A percentile compares a stretch with the other conserved stretches of the same genome.
These are phyloP conservation scores for Mylabris sibirica DNA, from an alignment of 2,888 invertebrate genomes.

Conservation along the genomic window DNA sequence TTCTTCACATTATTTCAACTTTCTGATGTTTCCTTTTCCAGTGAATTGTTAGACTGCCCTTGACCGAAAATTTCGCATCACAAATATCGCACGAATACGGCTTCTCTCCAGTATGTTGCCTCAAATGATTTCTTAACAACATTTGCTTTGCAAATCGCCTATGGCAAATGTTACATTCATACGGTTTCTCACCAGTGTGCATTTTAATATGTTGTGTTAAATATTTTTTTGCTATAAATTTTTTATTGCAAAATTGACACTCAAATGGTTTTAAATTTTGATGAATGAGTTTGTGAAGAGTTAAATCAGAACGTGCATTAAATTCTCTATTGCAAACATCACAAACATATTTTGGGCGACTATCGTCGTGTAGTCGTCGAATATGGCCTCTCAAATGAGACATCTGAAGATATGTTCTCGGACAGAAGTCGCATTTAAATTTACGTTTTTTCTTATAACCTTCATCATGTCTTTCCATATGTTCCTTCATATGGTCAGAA, in stretches of 20 bases:
- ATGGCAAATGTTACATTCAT: slow-evolving; percentile 32
- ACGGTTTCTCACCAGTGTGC: slow-evolving; percentile 47
- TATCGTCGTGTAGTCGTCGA: slow-evolving; percentile 45
- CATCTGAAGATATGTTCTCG: slow-evolving; percentile 47
- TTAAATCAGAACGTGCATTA: background rate
- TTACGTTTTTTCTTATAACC: slow-evolving; percentile 45
- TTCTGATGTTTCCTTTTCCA: background rate
- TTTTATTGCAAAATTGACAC: slow-evolving; percentile 63
- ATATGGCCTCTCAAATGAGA: slow-evolving; percentile 45
- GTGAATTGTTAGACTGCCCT: background rate
- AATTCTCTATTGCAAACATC: slow-evolving; percentile 61
- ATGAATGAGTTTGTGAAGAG: slow-evolving; percentile 48
- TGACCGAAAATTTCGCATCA: background rate
- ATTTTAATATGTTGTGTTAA: slow-evolving; percentile 51
- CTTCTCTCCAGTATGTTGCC: slow-evolving; percentile 33
- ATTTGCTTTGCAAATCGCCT: slow-evolving; percentile 31
- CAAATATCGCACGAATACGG: slow-evolving; percentile 30
- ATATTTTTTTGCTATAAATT: slow-evolving; percentile 56
- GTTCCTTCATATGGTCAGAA: slow-evolving; percentile 43
- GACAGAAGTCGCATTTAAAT: slow-evolving; percentile 50
- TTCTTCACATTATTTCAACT: too few species aligned
- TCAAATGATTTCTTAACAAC: slow-evolving; percentile 26
- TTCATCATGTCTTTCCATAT: slow-evolving; percentile 45
- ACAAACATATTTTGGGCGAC: slow-evolving; percentile 38
- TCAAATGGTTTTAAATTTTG: slow-evolving; percentile 53